phyloP scores from a whole-genome alignment of 2,888 invertebrate species.

The Drosophila borborema region DNA sequence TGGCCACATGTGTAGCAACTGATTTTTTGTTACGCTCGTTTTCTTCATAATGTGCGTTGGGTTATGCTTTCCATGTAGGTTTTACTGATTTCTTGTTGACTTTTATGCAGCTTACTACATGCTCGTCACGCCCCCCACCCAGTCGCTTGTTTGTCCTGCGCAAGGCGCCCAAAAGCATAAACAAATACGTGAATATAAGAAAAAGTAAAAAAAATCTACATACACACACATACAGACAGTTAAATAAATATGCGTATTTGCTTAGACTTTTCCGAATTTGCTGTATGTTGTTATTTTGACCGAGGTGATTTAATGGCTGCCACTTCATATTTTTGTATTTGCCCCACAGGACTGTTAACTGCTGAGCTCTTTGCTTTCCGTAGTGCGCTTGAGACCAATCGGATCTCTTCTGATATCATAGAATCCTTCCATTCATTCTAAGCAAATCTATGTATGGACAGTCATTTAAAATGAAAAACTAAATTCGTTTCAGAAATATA shows the following conservation, averaged over 20 bases:
- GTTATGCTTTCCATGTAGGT: conserved; percentile 47
- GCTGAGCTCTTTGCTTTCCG: conserved; percentile 9
- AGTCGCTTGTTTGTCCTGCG: conserved; percentile 3
- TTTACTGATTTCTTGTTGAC: conserved; percentile 69
- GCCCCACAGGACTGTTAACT: not conserved
- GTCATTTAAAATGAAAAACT: not conserved
- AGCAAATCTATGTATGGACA: not conserved
- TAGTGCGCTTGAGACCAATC: not conserved
- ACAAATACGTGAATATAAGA: not conserved
- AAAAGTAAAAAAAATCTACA: not conserved
- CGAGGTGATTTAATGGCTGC: conserved; percentile 58
- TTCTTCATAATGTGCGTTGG: conserved; percentile 45
- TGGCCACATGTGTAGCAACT: conserved; percentile 68
- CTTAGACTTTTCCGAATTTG: conserved; percentile 20
- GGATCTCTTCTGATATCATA: not conserved
- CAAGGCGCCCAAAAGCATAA: conserved; percentile 12
- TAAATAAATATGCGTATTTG: conserved; percentile 19
- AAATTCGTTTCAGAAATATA: not conserved
- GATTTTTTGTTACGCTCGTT: conserved; percentile 37
- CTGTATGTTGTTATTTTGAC: conserved; percentile 36
- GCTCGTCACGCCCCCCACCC: conserved; percentile 12
- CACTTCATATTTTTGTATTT: conserved; percentile 39
- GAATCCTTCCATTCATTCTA: not conserved
- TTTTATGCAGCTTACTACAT: conserved; percentile 56
- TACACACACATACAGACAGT: conserved; percentile 6